Base-by-base conservation (phyloP, 2,797 vertebrate species). In the Paedocypris micromegethes region DNA sequence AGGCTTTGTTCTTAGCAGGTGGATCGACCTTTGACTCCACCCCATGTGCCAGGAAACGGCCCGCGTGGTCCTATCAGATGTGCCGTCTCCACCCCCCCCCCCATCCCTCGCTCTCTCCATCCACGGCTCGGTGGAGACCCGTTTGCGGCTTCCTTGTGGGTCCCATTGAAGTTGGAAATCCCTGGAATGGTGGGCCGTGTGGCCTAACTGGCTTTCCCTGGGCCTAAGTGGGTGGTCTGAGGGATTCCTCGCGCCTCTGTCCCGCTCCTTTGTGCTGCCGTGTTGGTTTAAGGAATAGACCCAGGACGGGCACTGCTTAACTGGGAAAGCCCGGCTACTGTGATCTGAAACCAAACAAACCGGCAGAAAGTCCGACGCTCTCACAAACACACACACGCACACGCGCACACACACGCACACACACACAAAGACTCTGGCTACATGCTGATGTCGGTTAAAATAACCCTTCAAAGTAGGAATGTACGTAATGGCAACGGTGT, bases 201-300 rank as follows among this genome's bases (percentile, higher is more conserved):
- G 78, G 78, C 79, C 77, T 72, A 66, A 66, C 70, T 68, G 65
- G 74, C 75, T 69, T 69, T 65, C 58, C 65, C 74, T 76, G 84
- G 79, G 70, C 79, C 86, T 83, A 83, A 82, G 81, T 89, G 87
- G 88, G 88, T 89, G 88, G 88, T 88, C 86, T 57, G 72, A 77
- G 65, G 75, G 78, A 80, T 81, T 83, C 81, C 79, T 77, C 70
- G 69, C 75, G 68, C 74, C 79, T 75, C 76, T 68, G 71, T 73
- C 49, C 69, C 41, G 49, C 62, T 54, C 70, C 67, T 81, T 78
- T 82, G 77, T 82, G 61, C 78, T 47, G 51, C 56, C 63, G 50
- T 83, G 78, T 83, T 83, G 73, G 78, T 81, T 83, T 83, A 80
- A 75, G 81, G 76, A 81, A 79, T 75, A 82, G 79, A 81, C 70